Conservation (phyloP, 2,888 invertebrate genomes). For the Meteorus cinctellus region DNA sequence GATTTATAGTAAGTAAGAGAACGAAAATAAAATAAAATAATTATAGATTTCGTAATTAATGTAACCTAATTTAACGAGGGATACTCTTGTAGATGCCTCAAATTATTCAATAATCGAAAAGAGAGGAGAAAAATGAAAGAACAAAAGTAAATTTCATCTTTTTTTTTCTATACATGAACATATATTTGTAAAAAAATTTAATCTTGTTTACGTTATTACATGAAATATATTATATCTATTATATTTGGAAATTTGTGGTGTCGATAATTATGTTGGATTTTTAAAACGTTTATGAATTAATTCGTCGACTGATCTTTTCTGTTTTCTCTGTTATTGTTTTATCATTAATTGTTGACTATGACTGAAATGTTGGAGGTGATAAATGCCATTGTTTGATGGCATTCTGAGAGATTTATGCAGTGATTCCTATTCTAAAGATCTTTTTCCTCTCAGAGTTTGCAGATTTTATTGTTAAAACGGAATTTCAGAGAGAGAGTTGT, state of each 20-base stretch:
- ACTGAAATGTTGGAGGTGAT: too few relatives aligned
- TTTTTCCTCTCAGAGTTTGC: too few relatives aligned
- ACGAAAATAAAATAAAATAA: neutral
- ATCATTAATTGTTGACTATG: too few relatives aligned
- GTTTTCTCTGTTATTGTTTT: too few relatives aligned
- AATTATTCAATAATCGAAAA: constrained; percentile 32
- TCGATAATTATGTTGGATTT: neutral
- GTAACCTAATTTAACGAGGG: neutral
- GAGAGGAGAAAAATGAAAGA: constrained; percentile 9
- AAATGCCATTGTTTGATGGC: too few relatives aligned
- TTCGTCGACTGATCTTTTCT: too few relatives aligned
- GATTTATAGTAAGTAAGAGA: neutral
- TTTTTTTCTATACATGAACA: constrained; percentile 27
- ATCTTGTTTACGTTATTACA: constrained; percentile 66
- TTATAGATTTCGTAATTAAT: neutral
- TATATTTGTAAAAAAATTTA: constrained; percentile 40
- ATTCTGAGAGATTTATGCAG: too few relatives aligned
- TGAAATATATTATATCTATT: constrained; percentile 65
- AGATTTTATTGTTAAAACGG: too few relatives aligned
- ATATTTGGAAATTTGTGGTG: constrained; percentile 49
- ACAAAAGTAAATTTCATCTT: constrained; percentile 24
- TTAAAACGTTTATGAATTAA: neutral
- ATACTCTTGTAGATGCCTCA: neutral
- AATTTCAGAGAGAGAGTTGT: too few relatives aligned
- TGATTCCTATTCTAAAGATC: too few relatives aligned